Evolutionary conservation across 2,797 vertebrate species (phyloP), one percentile per base, ranked within the genome.

Genomic region (Scleropages formosus): DNA sequence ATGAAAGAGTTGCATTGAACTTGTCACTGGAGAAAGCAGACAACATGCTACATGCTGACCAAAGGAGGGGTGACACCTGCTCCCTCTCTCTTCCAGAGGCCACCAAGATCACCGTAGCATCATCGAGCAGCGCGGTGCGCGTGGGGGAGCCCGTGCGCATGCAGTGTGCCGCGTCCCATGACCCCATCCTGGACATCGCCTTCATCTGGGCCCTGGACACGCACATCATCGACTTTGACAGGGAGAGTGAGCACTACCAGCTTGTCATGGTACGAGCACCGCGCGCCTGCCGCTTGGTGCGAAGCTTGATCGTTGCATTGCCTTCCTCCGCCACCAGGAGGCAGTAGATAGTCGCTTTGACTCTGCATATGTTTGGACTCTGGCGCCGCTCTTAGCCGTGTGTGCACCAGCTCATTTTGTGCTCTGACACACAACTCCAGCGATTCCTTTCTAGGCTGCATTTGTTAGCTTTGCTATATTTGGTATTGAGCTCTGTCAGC

Each of bases 151-250:
- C 94, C 74, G 90, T 93, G 24, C 88, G 94, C 53, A 92, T 99
- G 86, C 94, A 90, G 0, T 99, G 98, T 24, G 88, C 93, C 1
- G 97, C 98, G 0, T 95, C 94, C 11, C 94, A 91, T 13, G 98
- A 99, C 82, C 91, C 94, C 46, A 91, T 90, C 63, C 86, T 99
- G 88, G 98, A 99, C 84, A 92, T 99, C 82, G 91, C 94, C 0
- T 99, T 98, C 82, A 91, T 98, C 84, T 99, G 98, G 98, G 88
- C 93, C 69, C 86, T 98, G 39, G 96, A 98, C 80, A 94, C 93
- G 83, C 94, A 95, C 64, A 85, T 95, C 83, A 95, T 99, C 61
- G 93, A 98, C 88, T 96, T 98, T 82, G 89, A 92, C 81, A 82
- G 91, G 18, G 95, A 98, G 64, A 93, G 92, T 0, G 85, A 92